Percentiles rank a stretch among this genome's conserved stretches.
Conservation (phyloP, 2,888 invertebrate species). For the Ariolimax columbianus region DNA sequence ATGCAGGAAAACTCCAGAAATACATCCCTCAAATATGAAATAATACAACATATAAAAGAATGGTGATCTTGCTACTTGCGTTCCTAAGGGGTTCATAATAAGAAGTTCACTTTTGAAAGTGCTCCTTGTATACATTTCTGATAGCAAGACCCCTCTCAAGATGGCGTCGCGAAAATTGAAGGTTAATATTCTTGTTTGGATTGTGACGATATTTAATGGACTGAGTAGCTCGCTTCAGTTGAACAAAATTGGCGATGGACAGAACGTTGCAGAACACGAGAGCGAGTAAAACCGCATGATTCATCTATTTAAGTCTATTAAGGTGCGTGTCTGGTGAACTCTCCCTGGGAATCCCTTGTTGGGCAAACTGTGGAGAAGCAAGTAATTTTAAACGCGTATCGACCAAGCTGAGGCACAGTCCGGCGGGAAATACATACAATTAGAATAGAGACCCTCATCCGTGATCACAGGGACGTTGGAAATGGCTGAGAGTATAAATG, state of each 20-base stretch:
- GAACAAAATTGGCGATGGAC: background rate
- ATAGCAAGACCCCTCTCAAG: background rate
- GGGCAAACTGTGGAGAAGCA: constrained; percentile 13
- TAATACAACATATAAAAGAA: too few species aligned
- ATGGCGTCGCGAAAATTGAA: background rate
- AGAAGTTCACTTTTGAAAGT: too few species aligned
- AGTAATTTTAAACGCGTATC: constrained; percentile 26
- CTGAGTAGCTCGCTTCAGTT: background rate
- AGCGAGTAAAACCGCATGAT: background rate
- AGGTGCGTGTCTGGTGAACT: constrained; percentile 6
- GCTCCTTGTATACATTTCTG: background rate
- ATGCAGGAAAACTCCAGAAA: too few species aligned
- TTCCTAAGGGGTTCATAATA: too few species aligned
- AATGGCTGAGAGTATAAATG: constrained; percentile 22
- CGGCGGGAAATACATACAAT: constrained; percentile 36
- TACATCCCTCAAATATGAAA: too few species aligned
- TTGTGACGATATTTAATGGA: constrained; percentile 22
- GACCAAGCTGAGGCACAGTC: constrained; percentile 16
- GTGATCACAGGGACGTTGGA: background rate
- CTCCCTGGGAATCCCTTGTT: constrained; percentile 20
- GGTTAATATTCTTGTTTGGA: constrained; percentile 24
- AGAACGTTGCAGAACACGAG: background rate
- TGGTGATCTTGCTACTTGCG: too few species aligned
- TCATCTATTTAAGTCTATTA: constrained; percentile 1
- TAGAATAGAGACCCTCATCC: constrained; percentile 23